Evolutionary conservation across 2,888 invertebrate species (phyloP).

Genomic region (Exocentrus adspersus): DNA sequence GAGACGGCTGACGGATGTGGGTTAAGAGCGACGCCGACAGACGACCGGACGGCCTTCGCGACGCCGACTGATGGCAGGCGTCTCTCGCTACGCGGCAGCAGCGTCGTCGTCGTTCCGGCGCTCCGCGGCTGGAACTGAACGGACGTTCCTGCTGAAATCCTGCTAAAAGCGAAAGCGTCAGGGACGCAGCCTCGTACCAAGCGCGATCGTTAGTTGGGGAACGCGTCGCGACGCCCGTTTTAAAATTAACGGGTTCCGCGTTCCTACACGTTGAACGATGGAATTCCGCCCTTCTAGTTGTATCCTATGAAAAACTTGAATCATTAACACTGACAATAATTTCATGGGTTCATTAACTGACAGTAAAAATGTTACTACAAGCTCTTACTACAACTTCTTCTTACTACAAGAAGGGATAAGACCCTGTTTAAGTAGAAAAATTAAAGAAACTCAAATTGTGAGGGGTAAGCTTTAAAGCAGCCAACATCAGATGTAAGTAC

Average conservation of each 20-base stretch:
- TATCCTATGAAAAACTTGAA: too few species aligned
- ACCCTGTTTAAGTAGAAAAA: too few species aligned
- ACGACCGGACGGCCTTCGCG: constrained; percentile 16
- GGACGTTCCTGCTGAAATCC: constrained; percentile 34
- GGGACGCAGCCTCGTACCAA: constrained; percentile 10
- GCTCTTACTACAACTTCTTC: too few species aligned
- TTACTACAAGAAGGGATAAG: too few species aligned
- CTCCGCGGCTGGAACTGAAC: constrained; percentile 1
- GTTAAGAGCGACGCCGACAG: constrained; percentile 21
- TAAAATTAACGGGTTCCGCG: background rate
- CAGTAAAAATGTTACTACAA: too few species aligned
- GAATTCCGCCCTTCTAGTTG: too few species aligned
- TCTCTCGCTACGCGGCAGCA: too few species aligned
- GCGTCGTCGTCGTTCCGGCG: background rate
- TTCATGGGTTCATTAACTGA: too few species aligned
- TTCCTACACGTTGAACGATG: background rate
- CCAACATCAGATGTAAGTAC: too few species aligned
- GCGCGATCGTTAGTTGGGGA: constrained; percentile 11
- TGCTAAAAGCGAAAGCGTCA: constrained; percentile 36
- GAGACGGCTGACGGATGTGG: constrained; percentile 20
- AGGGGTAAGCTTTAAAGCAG: too few species aligned
- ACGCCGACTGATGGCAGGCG: constrained; percentile 16
- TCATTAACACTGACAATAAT: too few species aligned
- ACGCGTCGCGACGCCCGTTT: background rate
- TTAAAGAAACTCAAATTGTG: too few species aligned